A percentile compares a stretch with the other conserved stretches of the same genome.
Evolutionary conservation across 1,140 invertebrate species (phyloP).

Genomic region (Galendromus occidentalis): DNA sequence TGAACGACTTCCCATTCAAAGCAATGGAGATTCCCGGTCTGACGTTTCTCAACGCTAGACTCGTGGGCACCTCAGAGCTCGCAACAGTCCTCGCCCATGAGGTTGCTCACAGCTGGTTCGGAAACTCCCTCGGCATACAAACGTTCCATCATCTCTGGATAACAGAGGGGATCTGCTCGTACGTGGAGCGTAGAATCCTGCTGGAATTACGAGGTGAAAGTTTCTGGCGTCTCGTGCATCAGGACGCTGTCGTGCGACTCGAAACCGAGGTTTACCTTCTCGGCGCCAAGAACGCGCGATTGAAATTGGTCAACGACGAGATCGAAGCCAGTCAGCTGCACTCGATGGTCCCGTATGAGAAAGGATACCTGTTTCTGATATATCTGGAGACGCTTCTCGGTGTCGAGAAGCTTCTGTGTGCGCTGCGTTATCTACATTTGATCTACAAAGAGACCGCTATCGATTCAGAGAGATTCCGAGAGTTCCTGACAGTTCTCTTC

Average conservation of each 20-base stretch:
- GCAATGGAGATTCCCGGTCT: neutral
- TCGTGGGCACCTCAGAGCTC: neutral
- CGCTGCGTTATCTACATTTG: neutral
- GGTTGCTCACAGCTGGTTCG: slow-evolving; percentile 2
- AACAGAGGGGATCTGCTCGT: slow-evolving; percentile 7
- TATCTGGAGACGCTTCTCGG: neutral
- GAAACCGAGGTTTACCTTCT: neutral
- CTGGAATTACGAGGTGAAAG: neutral
- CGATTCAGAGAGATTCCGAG: slow-evolving; percentile 2
- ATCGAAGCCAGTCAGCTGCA: slow-evolving; percentile 5
- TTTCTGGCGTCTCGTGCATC: neutral
- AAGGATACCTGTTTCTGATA: neutral
- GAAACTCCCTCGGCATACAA: slow-evolving; percentile 4
- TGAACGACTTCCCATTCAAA: slow-evolving; percentile 10
- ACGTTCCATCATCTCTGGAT: slow-evolving; percentile 1
- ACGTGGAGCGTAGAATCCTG: neutral
- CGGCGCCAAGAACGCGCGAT: neutral
- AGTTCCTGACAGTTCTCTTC: neutral
- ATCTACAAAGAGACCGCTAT: slow-evolving; percentile 2
- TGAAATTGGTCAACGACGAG: neutral
- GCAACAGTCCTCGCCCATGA: neutral
- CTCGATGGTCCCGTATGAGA: slow-evolving; percentile 2
- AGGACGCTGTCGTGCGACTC: neutral
- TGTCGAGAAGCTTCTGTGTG: neutral
- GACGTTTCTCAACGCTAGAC: neutral